Evolutionary conservation across 2,888 invertebrate species (phyloP), one percentile per base, ranked within the genome.

Genomic region (Thera obeliscata): DNA sequence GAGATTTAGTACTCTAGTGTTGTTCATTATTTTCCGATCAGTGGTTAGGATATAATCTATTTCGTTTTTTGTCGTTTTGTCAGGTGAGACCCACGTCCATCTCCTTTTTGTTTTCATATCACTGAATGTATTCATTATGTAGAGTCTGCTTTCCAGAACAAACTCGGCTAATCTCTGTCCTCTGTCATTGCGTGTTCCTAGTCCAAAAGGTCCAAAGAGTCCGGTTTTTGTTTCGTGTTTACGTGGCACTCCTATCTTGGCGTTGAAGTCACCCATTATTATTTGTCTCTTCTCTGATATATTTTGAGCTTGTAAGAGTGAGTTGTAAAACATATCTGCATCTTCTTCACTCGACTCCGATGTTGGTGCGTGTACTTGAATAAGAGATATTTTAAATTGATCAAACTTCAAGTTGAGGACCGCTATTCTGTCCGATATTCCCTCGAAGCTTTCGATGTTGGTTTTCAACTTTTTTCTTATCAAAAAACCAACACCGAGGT

Each of bases 321-420:
- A 38, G 7, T 64, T 49, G 41, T 68, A 70, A 49, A 66, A 67
- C 1, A 59, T 46, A 55, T 68, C 67, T 22, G 66, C n/a, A 1
- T 55, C 41, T 7, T 43, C 41, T 43, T 43, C 41, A 7, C 7
- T 43, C 7, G 41, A 43, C 4, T 5, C 41, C 7, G 41, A 43
- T 2, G 41, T 43, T 7, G 41, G 41, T 43, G 41, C 41, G 6
- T 43, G 41, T 43, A 43, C 41, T 43, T 43, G 41, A 2, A 43
- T 43, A 6, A 43, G 41, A 7, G 41, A 6, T 43, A 43, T 2
- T 1, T 2, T 43, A 6, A 2, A 5, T 43, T 43, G 41, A 7
- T 43, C 41, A 6, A 43, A 43, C 6, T 43, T 43, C 2, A 43
- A 7, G 7, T 43, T 43, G 2, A 43, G 41, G 4, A 43, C 7